A percentile compares a stretch with the other conserved stretches of the same genome.
phyloP scores from a whole-genome alignment of 2,113 vertebrate genomes.

The Terrapene triunguis region DNA sequence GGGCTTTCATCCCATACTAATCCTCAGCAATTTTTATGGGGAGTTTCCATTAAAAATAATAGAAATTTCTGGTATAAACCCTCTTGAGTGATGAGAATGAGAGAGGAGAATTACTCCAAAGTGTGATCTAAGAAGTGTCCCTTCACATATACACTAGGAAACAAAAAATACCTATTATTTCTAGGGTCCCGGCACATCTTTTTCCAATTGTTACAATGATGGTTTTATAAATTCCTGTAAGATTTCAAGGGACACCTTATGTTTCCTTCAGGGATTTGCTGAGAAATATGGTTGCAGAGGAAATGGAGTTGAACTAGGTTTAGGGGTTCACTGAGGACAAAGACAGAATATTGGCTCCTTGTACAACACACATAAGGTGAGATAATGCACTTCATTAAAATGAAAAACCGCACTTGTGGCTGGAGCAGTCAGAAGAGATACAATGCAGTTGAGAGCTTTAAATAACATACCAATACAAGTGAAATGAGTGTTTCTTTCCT shows the following conservation, averaged over 20 bases:
- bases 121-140: background rate
- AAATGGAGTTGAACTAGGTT: background rate
- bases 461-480: background rate
- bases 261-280: background rate
- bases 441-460: background rate
- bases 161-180: background rate
- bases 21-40: background rate
- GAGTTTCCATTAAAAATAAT: background rate
- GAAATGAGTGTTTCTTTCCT: background rate
- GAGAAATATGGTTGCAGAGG: background rate
- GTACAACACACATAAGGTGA: background rate
- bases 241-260: background rate
- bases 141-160: background rate
- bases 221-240: background rate
- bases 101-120: background rate
- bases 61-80: background rate
- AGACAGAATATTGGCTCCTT: accelerated
- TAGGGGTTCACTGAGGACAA: background rate
- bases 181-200: background rate
- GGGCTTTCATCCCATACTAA: background rate
- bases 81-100: background rate
- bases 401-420: background rate
- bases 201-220: background rate
- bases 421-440: background rate
- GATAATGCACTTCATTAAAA: background rate